A percentile compares a stretch with the other conserved stretches of the same genome.
Evolutionary conservation across 1,140 invertebrate genomes (phyloP).

Genomic region (Papilio helenus): DNA sequence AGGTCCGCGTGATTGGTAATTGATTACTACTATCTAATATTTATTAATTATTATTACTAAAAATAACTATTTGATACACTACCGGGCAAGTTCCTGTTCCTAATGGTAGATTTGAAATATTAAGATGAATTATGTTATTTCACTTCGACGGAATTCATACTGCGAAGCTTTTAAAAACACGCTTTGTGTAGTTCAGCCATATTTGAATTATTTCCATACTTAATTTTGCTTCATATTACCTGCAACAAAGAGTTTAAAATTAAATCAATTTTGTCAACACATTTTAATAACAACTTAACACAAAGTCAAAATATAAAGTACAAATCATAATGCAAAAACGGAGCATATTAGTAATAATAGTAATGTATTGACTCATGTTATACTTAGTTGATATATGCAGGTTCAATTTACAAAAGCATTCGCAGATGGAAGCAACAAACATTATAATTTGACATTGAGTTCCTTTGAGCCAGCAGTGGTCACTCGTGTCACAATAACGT

Average conservation of each 20-base stretch:
- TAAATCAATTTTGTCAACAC: neutral
- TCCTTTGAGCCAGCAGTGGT: slow-evolving; percentile 20
- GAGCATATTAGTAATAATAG: too few relatives aligned
- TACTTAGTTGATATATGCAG: neutral
- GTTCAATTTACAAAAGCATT: too few relatives aligned
- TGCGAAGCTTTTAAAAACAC: neutral
- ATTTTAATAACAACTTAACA: too few relatives aligned
- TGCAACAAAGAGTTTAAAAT: neutral
- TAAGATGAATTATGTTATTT: neutral
- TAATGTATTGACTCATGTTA: too few relatives aligned
- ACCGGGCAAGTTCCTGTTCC: neutral
- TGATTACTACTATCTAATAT: slow-evolving; percentile 26
- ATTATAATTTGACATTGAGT: slow-evolving; percentile 3
- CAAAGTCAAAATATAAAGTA: too few relatives aligned
- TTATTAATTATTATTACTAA: slow-evolving; percentile 23
- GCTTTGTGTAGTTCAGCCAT: neutral
- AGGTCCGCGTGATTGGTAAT: slow-evolving; percentile 23
- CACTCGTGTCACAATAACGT: slow-evolving; percentile 16
- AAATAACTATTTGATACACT: neutral
- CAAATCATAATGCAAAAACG: too few relatives aligned
- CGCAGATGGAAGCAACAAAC: neutral
- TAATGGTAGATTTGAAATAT: neutral
- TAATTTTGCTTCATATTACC: neutral
- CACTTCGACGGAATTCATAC: neutral
- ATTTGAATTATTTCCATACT: neutral